Evolutionary conservation across 2,888 invertebrate species (phyloP).

Genomic region (Dynastes hyllus): DNA sequence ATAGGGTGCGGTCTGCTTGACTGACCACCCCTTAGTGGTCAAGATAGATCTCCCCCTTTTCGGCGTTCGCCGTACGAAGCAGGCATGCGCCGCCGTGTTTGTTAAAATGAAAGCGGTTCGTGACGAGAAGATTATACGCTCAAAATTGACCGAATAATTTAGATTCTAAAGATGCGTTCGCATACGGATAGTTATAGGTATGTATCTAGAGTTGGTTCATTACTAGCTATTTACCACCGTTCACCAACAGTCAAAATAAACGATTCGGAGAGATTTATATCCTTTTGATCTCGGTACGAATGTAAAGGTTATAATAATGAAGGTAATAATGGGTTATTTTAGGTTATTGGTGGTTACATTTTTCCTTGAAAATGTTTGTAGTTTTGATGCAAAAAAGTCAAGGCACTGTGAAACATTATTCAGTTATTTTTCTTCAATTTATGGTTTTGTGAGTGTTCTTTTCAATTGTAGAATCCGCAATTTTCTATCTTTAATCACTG

Average conservation of each 20-base stretch:
- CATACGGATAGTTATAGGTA: neutral
- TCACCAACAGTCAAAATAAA: conserved; percentile 18
- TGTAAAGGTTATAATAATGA: neutral
- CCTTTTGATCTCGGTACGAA: neutral
- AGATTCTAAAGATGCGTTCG: conserved; percentile 9
- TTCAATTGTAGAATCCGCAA: too few species aligned
- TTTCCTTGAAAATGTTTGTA: too few species aligned
- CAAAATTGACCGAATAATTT: conserved; percentile 45
- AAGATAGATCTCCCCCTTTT: conserved; percentile 53
- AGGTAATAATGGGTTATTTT: too few species aligned
- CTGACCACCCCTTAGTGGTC: conserved; percentile 67
- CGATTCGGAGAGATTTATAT: conserved; percentile 21
- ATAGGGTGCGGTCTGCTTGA: conserved; percentile 66
- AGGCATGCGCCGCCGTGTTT: conserved; percentile 35
- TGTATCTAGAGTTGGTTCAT: neutral
- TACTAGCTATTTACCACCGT: conserved; percentile 1
- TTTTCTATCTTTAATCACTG: too few species aligned
- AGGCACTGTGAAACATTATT: too few species aligned
- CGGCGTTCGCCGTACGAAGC: conserved; percentile 15
- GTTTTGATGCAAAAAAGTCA: too few species aligned
- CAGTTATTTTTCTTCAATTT: too few species aligned
- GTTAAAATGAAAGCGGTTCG: conserved; percentile 40
- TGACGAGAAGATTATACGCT: conserved; percentile 38
- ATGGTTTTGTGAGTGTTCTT: too few species aligned
- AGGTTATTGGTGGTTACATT: too few species aligned